Evolutionary conservation across 2,888 invertebrate genomes (phyloP).

Genomic region (Pomacea canaliculata): DNA sequence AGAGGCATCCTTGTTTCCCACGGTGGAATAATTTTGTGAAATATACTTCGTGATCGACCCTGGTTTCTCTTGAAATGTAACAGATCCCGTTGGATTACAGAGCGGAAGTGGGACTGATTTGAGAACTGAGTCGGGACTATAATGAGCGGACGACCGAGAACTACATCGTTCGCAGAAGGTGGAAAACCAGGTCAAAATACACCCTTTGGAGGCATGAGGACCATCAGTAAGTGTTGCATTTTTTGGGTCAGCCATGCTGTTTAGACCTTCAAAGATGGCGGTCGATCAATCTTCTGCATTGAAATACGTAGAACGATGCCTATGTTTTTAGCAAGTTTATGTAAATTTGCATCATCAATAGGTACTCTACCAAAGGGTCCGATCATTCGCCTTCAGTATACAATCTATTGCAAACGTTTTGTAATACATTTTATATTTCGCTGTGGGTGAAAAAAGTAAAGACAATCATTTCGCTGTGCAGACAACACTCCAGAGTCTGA

Average conservation of each 20-base stretch:
- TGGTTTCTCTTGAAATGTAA: slow-evolving; percentile 38
- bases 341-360: too few species aligned
- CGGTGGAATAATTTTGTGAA: slow-evolving; percentile 24
- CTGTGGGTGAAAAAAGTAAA: too few species aligned
- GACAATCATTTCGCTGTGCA: too few species aligned
- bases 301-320: slow-evolving; percentile 1
- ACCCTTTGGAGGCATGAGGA: slow-evolving; percentile 62
- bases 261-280: slow-evolving; percentile 36
- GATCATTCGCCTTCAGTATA: too few species aligned
- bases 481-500: too few species aligned
- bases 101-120: slow-evolving; percentile 25
- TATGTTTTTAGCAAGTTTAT: too few species aligned
- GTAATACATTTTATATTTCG: too few species aligned
- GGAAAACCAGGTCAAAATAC: slow-evolving; percentile 60
- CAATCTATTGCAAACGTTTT: too few species aligned
- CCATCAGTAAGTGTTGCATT: slow-evolving; percentile 57
- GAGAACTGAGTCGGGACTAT: slow-evolving; percentile 31
- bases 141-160: slow-evolving; percentile 66
- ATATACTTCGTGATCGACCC: slow-evolving; percentile 17
- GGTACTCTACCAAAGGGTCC: too few species aligned
- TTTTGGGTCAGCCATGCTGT: slow-evolving; percentile 39
- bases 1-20: slow-evolving; percentile 13
- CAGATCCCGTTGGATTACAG: slow-evolving; percentile 29
- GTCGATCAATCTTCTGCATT: slow-evolving; percentile 30
- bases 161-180: slow-evolving; percentile 66